A percentile compares a stretch with the other conserved stretches of the same genome.
Conservation (phyloP, 2,797 vertebrate species). For the Fundulus diaphanus region DNA sequence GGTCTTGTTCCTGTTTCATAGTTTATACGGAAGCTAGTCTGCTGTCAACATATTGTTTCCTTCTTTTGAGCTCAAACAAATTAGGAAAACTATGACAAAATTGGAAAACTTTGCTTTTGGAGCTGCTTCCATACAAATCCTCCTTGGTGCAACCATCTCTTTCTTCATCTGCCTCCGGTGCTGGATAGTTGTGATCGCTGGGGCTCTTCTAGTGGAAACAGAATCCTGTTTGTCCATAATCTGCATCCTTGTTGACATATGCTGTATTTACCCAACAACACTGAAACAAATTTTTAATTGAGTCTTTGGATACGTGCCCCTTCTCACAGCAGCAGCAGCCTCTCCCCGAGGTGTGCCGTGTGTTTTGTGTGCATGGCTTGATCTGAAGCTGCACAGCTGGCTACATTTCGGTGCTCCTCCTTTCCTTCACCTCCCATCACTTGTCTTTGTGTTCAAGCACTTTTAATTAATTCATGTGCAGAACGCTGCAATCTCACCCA, state of each 20-base stretch:
- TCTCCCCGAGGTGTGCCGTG: background rate
- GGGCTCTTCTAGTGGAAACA: background rate
- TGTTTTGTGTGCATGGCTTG: constrained; percentile 17
- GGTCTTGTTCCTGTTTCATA: background rate
- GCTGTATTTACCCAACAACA: background rate
- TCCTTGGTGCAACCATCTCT: constrained; percentile 5
- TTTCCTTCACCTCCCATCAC: constrained; percentile 36
- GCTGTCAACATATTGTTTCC: background rate
- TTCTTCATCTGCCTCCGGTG: constrained; percentile 8
- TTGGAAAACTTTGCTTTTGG: background rate
- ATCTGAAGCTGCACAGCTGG: constrained; percentile 60
- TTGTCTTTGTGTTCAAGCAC: constrained; percentile 53
- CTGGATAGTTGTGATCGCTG: background rate
- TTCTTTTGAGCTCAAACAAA: background rate
- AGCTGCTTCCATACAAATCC: background rate
- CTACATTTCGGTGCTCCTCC: constrained; percentile 44
- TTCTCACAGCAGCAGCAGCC: background rate
- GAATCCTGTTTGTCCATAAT: background rate
- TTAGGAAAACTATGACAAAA: background rate
- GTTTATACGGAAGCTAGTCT: background rate
- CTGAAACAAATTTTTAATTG: constrained; percentile 9
- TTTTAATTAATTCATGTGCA: constrained; percentile 68
- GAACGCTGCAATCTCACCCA: constrained; percentile 40
- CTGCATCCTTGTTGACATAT: constrained; percentile 4
- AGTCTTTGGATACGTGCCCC: constrained; percentile 12